Evolutionary conservation across 2,797 vertebrate species (phyloP), one percentile per base, ranked within the genome.

Genomic region (Lepilemur septentrionalis): DNA sequence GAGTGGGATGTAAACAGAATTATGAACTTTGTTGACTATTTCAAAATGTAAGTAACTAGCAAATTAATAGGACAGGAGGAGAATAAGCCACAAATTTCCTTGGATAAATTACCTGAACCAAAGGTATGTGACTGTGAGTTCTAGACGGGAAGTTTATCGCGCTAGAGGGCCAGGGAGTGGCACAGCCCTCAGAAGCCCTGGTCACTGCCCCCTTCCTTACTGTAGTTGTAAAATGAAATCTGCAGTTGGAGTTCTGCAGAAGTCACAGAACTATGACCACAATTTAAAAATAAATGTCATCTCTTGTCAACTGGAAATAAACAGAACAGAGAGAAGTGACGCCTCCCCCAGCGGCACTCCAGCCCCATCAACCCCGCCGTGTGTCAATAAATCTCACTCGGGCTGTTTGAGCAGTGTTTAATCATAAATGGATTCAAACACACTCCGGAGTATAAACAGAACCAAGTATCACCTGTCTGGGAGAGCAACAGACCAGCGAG

Each of bases 381-480:
- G 83, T 96, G 97, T 97, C 98, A 97, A 96, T 95, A 97, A 81
- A 81, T 89, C 95, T 92, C 79, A 50, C 89, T 38, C 63, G 0
- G 85, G 55, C 94, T 98, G 97, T 98, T 93, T 98, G 97, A 96
- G 95, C 96, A 97, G 91, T 7, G 98, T 98, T 98, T 98, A 98
- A 98, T 98, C 95, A 98, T 97, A 97, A 98, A 98, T 69, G 97
- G 97, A 90, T 90, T 63, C 18, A 89, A 95, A 96, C 38, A 61
- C 69, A 82, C 93, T 95, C 61, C 35, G 95, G 84, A 96, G 96
- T 48, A 95, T 67, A 93, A 95, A 97, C 95, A 96, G 95, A 86
- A 59, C 43, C 14, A 38, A 86, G 46, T 13, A 7, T 14, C 48
- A 61, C 48, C 48, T 13, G 25, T 3, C 93, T 46, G 32, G 85